Percentiles rank a stretch among this genome's conserved stretches.
Evolutionary conservation across 2,888 invertebrate genomes (phyloP).

Genomic region (Drosophila sordidula): DNA sequence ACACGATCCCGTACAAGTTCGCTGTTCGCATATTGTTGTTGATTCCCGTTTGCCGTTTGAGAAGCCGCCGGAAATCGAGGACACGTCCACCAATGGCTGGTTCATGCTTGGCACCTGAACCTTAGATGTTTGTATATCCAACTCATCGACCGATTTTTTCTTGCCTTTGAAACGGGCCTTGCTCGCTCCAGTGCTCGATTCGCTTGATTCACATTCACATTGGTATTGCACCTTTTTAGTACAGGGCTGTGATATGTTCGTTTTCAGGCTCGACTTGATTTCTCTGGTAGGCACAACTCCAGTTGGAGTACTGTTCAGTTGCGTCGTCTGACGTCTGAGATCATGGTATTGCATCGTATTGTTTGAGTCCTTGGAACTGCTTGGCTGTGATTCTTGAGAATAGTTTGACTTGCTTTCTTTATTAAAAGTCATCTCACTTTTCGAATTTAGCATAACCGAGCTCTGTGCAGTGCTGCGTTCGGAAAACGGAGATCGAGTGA

Average conservation of each 20-base stretch:
- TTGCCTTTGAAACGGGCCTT: too few relatives aligned
- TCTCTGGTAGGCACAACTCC: too few relatives aligned
- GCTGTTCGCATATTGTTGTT: neutral
- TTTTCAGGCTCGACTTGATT: too few relatives aligned
- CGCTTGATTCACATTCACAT: neutral
- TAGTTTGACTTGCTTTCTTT: neutral
- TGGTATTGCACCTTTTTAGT: neutral
- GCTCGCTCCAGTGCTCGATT: neutral
- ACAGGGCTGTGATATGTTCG: too few relatives aligned
- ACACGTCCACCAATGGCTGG: neutral
- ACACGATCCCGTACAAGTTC: neutral
- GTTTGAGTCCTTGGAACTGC: too few relatives aligned
- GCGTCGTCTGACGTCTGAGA: too few relatives aligned
- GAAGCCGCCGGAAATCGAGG: neutral
- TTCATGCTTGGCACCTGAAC: neutral
- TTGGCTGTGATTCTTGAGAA: neutral
- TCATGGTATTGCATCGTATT: too few relatives aligned
- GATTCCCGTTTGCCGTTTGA: accelerated
- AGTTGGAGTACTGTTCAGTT: too few relatives aligned
- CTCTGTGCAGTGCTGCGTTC: too few relatives aligned
- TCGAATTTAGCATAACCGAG: too few relatives aligned
- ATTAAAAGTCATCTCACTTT: too few relatives aligned
- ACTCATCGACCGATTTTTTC: neutral
- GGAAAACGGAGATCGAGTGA: neutral
- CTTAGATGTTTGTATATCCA: neutral